Percentiles rank a stretch among this genome's conserved stretches.
These are phyloP conservation scores for Hypercompe scribonia DNA, from an alignment of 2,888 invertebrate species.

Conservation along the genomic window DNA sequence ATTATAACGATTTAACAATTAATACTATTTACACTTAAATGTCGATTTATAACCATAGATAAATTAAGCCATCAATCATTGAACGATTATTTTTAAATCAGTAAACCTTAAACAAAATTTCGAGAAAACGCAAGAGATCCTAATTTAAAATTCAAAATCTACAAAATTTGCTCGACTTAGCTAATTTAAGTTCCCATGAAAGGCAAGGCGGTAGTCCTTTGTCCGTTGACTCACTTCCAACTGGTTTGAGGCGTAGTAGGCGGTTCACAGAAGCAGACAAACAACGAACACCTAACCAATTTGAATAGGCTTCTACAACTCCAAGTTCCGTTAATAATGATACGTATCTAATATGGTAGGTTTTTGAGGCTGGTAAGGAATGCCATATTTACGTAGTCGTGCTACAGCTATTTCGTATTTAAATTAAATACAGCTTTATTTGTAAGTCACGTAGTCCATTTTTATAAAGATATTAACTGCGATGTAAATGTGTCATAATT, in stretches of 20 bases:
- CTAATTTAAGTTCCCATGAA: constrained; percentile 28
- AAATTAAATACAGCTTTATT: constrained; percentile 30
- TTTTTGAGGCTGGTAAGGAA: constrained; percentile 28
- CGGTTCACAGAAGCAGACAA: constrained; percentile 22
- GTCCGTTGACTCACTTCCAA: constrained; percentile 44
- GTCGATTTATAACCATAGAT: neutral
- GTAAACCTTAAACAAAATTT: neutral
- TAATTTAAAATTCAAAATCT: constrained; percentile 11
- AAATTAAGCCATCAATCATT: neutral
- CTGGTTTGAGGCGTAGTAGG: constrained; percentile 39
- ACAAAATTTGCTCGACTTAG: neutral
- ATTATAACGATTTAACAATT: no score
- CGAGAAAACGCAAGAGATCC: neutral
- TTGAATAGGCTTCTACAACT: constrained; percentile 20
- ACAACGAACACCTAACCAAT: constrained; percentile 29
- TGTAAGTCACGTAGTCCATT: constrained; percentile 37
- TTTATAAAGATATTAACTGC: constrained; percentile 12
- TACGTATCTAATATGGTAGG: constrained; percentile 19
- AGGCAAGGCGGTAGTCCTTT: constrained; percentile 29
- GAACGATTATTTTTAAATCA: neutral
- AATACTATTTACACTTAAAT: no score
- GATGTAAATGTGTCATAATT: constrained; percentile 9
- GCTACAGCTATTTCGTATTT: constrained; percentile 26
- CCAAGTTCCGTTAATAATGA: neutral
- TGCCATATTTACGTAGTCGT: constrained; percentile 37